A percentile compares a stretch with the other conserved stretches of the same genome.
These are phyloP conservation scores for Aricia agestis DNA, from an alignment of 1,140 invertebrate genomes.

Conservation along the genomic window DNA sequence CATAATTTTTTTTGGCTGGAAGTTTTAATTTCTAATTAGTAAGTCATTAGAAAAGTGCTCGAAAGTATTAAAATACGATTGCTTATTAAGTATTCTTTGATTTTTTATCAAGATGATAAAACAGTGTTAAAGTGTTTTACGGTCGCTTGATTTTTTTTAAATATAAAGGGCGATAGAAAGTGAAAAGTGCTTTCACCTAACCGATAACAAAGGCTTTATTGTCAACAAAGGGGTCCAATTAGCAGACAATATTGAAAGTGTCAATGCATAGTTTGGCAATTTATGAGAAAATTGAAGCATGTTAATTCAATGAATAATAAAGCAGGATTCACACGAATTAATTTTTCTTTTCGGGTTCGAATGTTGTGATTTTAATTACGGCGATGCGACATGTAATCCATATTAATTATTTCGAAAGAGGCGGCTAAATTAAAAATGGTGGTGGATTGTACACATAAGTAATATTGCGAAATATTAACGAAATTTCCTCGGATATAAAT, in stretches of 20 bases:
- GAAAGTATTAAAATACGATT: not conserved
- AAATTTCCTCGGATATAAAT: not conserved
- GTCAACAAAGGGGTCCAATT: not conserved
- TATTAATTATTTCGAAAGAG: conserved; percentile 17
- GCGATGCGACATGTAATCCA: conserved; percentile 13
- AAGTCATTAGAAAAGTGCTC: not conserved
- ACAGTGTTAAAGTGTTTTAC: not conserved
- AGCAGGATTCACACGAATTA: conserved; percentile 10
- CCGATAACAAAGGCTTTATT: conserved; percentile 1
- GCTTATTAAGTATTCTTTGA: not conserved
- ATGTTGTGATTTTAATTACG: conserved; percentile 16
- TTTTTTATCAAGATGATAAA: not conserved
- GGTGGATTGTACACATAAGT: conserved; percentile 9
- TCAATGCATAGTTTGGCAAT: not conserved
- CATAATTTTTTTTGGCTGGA: not conserved
- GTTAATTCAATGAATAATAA: conserved; percentile 10
- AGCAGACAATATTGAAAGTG: not conserved
- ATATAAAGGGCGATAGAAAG: not conserved
- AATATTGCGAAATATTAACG: conserved; percentile 10
- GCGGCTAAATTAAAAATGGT: conserved; percentile 7
- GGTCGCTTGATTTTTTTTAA: not conserved
- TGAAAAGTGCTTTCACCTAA: not conserved
- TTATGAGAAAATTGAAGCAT: conserved; percentile 1
- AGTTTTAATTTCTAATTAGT: not conserved
- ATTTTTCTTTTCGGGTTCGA: conserved; percentile 9